Conservation (phyloP, 2,888 invertebrate species). For the Temnothorax rugatulus region DNA sequence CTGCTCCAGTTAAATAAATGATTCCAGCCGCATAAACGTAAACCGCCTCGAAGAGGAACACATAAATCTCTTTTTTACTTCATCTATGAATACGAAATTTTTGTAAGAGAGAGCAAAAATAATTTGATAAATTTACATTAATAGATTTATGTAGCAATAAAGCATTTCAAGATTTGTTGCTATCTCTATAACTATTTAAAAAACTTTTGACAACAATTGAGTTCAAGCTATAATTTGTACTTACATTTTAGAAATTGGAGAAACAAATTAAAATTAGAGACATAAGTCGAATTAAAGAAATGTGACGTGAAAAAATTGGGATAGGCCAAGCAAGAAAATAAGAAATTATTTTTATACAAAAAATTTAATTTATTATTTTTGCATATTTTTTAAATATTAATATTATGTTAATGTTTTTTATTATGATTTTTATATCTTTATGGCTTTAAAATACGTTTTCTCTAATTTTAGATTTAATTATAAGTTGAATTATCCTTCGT, state of each 20-base stretch:
- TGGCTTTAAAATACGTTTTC: background rate
- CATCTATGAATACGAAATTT: background rate
- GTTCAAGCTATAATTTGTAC: background rate
- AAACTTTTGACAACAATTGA: background rate
- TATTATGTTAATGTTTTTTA: background rate
- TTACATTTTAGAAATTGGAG: background rate
- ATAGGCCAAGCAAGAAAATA: background rate
- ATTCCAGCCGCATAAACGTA: background rate
- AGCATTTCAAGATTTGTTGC: background rate
- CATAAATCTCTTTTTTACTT: constrained; percentile 10
- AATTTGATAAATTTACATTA: background rate
- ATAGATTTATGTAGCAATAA: background rate
- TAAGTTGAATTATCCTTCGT: background rate
- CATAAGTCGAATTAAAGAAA: background rate
- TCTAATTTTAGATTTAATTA: background rate
- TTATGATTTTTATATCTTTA: background rate
- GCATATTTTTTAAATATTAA: background rate
- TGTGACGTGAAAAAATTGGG: background rate
- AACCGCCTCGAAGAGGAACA: background rate
- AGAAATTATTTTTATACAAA: background rate
- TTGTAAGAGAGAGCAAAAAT: background rate
- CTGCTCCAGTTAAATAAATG: background rate
- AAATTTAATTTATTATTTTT: background rate
- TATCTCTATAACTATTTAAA: background rate
- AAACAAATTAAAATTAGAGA: background rate